phyloP scores from a whole-genome alignment of 2,888 invertebrate genomes.

The Bunonema sp. region DNA sequence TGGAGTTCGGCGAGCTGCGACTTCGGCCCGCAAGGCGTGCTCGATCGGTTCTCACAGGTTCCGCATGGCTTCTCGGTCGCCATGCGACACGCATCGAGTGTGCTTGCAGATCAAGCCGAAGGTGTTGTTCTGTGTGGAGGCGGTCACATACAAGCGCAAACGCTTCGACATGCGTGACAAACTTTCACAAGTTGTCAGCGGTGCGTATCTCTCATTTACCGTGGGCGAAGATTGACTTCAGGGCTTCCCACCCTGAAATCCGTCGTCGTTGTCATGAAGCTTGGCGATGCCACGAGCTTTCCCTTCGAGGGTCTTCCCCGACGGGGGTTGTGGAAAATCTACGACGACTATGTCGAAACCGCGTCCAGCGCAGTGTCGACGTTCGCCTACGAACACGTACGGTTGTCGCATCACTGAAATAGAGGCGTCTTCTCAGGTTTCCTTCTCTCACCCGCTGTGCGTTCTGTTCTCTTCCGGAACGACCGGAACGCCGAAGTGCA shows the following conservation, averaged over 20 bases:
- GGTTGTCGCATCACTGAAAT: neutral
- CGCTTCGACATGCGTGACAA: constrained; percentile 50
- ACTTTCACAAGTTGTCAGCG: constrained; percentile 47
- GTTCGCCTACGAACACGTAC: constrained; percentile 1
- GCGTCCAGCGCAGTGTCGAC: neutral
- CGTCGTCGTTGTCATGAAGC: too few relatives aligned
- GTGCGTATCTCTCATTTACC: too few relatives aligned
- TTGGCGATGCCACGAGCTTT: too few relatives aligned
- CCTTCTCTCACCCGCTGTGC: constrained; percentile 53
- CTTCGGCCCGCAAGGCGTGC: constrained; percentile 49
- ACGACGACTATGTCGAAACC: too few relatives aligned
- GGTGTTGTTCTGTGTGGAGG: constrained; percentile 51
- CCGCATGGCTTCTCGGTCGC: constrained; percentile 10
- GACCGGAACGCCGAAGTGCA: constrained; percentile 54
- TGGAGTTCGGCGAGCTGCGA: constrained; percentile 53
- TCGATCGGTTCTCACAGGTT: constrained; percentile 28
- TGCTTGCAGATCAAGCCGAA: constrained; percentile 50
- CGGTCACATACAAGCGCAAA: constrained; percentile 52
- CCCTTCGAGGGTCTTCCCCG: too few relatives aligned
- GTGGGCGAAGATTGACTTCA: too few relatives aligned
- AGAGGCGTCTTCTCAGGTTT: constrained; percentile 49
- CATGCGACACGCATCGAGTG: neutral
- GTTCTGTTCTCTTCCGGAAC: constrained; percentile 55
- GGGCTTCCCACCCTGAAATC: too few relatives aligned
- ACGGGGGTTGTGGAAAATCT: constrained; percentile 1